A percentile compares a stretch with the other conserved stretches of the same genome.
Conservation (phyloP, 2,797 vertebrate species). For the Halcyon smyrnensis region DNA sequence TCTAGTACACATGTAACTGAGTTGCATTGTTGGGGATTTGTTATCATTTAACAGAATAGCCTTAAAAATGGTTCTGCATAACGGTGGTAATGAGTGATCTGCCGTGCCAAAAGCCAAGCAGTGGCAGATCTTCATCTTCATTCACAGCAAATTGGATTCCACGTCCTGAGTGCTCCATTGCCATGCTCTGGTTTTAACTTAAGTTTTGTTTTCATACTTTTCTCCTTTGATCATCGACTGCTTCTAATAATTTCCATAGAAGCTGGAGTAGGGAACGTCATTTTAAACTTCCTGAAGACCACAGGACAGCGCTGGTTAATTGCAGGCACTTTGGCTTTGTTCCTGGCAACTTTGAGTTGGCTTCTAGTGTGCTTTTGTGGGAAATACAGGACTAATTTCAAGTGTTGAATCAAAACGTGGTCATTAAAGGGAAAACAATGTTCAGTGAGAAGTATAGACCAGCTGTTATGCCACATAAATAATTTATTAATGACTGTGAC, state of each 20-base stretch:
- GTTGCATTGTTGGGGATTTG: background rate
- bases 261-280: background rate
- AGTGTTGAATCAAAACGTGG: background rate
- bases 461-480: background rate
- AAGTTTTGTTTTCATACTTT: background rate
- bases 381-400: background rate
- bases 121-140: rapidly evolving
- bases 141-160: background rate
- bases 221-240: background rate
- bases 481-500: background rate
- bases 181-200: rapidly evolving
- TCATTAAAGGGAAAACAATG: background rate
- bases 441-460: background rate
- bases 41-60: background rate
- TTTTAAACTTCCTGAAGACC: background rate
- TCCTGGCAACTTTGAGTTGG: background rate
- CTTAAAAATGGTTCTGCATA: background rate
- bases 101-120: background rate
- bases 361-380: background rate
- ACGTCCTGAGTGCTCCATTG: rapidly evolving
- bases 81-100: background rate
- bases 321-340: background rate
- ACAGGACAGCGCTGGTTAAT: rapidly evolving
- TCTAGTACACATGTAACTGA: rapidly evolving
- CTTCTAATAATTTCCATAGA: background rate